Evolutionary conservation across 2,797 vertebrate species (phyloP), one percentile per base, ranked within the genome.

Genomic region (Oryzias sinensis): DNA sequence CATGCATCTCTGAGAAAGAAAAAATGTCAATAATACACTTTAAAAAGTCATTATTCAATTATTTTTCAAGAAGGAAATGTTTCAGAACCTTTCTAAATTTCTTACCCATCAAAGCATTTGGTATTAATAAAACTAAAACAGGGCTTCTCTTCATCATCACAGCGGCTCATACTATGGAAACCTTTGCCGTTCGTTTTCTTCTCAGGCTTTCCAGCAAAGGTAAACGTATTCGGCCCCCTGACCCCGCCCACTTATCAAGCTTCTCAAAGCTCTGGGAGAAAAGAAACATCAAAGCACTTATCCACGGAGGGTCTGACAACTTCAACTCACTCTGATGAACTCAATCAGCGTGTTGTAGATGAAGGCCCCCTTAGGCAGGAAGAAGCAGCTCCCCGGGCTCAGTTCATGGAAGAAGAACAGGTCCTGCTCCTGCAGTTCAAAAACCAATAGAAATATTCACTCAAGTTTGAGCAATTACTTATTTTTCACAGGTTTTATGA

Each of bases 361-460:
- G 77, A 93, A 96, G 41, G 97, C 92, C 72, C 97, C 97, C 70
- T 97, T 99, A 0, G 97, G 97, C 78, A 99, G 82, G 87, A 99
- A 99, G 77, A 99, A 99, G 81, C 97, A 99, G 88, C 97, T 98
- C 60, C 97, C 97, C 43, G 97, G 97, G 81, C 96, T 99, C 77
- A 99, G 92, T 62, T 99, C 97, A 61, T 99, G 97, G 81, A 99
- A 99, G 92, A 99, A 99, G 90, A 95, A 99, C 2, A 99, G 87
- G 65, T 99, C 97, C 81, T 99, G 97, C 65, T 99, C 97, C 97
- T 99, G 76, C 37, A 76, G 41, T 2, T 24, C 14, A 14, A 14
- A 24, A 49, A 15, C 33, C 4, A 9, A 37, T 13, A 11, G 11
- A 37, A 9, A 37, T 11, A 11, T 37, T 37, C 33, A 37, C 9